Base-by-base conservation (phyloP, 2,797 vertebrate genomes). In the Ambastaia sidthimunki region DNA sequence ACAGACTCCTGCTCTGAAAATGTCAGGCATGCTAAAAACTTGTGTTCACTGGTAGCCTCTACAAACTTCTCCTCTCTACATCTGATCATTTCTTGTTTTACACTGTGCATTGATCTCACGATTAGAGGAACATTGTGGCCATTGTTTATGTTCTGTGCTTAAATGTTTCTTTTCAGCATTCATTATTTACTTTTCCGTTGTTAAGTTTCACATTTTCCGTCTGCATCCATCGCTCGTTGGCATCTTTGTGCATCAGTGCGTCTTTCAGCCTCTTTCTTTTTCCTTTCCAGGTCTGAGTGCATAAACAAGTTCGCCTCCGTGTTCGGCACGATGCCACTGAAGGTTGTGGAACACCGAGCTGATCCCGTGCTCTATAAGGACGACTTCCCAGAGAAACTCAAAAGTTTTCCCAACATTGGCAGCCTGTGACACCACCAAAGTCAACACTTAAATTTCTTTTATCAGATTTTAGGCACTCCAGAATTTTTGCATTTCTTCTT, bases 231-330 rank as follows among this genome's bases (percentile, higher is more conserved):
- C 18, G 13, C 41, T 1, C 16, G 59, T 10, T 28, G 41, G 10
- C 9, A 44, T 44, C 10, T 2, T 44, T 44, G 41, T 10, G 54
- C 66, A 50, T 21, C 37, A 16, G 41, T 18, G 10, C 0, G 1
- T 50, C 28, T 50, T 60, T 73, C 23, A 48, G 7, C 41, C 23
- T 25, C 41, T 79, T 21, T 68, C 59, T 34, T 70, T 48, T 71
- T 23, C 37, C 41, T 57, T 74, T 80, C 7, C 78, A 99, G 98
- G 87, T 99, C 97, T 0, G 98, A 99, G 91, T 99, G 98, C 92
- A 99, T 99, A 93, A 99, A 99, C 89, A 99, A 98, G 90, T 99
- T 99, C 90, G 97, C 97, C 0, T 96, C 97, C 0, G 98, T 98
- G 79, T 99, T 99, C 7, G 97, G 97, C 66, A 98, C 96, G 0